Conservation (phyloP, 2,797 vertebrate species). For the Falco peregrinus region DNA sequence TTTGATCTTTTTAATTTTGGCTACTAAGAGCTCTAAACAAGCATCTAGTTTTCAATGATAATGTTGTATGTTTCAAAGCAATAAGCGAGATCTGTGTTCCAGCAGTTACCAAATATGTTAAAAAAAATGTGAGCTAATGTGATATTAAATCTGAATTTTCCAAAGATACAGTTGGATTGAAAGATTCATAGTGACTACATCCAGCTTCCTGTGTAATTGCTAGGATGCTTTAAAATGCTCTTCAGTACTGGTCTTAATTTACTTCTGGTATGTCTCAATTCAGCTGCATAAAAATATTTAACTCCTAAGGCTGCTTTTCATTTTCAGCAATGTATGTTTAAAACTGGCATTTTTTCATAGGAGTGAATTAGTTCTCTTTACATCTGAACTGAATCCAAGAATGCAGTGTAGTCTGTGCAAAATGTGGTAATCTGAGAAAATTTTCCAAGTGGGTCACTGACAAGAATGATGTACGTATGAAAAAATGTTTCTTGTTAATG, state of each 20-base stretch:
- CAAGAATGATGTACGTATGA: background rate
- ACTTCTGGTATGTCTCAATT: background rate
- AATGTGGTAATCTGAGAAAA: background rate
- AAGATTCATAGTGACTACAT: background rate
- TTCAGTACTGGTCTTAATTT: background rate
- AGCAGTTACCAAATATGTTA: background rate
- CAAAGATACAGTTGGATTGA: background rate
- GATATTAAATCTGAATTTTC: background rate
- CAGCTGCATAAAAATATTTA: background rate
- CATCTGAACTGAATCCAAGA: background rate
- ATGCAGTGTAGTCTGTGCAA: background rate
- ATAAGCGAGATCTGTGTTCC: constrained; percentile 37
- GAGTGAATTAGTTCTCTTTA: background rate
- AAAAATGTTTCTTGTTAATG: background rate
- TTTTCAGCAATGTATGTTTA: background rate
- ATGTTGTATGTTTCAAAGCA: constrained; percentile 40
- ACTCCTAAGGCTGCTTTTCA: background rate
- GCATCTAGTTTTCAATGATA: background rate
- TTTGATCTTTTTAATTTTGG: constrained; percentile 29
- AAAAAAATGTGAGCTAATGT: background rate
- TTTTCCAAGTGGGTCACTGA: background rate
- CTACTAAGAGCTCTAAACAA: background rate
- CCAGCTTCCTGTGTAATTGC: background rate
- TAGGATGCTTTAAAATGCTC: background rate
- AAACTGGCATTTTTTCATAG: background rate